Evolutionary conservation across 2,888 invertebrate genomes (phyloP).

Genomic region (Steromphala cineraria): DNA sequence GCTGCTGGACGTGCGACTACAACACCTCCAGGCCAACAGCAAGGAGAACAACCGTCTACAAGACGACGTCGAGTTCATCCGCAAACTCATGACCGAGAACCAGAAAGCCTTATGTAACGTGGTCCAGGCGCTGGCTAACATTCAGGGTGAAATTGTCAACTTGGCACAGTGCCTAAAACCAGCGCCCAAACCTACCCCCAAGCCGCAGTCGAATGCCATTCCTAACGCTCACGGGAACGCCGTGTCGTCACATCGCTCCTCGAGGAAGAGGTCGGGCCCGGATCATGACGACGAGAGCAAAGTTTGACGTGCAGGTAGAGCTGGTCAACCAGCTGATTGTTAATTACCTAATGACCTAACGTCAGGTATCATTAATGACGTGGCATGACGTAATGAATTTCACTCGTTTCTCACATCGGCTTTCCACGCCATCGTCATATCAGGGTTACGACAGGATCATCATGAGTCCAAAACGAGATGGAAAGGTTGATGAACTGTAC

Average conservation of each 20-base stretch:
- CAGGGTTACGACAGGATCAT: too few species aligned
- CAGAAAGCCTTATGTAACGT: slow-evolving; percentile 74
- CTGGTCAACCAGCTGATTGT: too few species aligned
- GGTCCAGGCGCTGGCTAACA: slow-evolving; percentile 72
- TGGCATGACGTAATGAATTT: too few species aligned
- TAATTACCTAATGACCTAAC: too few species aligned
- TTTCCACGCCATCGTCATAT: too few species aligned
- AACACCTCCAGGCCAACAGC: slow-evolving; percentile 73
- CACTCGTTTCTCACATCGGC: too few species aligned
- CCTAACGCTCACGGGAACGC: slow-evolving; percentile 23
- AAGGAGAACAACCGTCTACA: slow-evolving; percentile 72
- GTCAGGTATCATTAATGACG: too few species aligned
- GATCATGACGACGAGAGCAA: slow-evolving; percentile 44
- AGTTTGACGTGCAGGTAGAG: slow-evolving; percentile 28
- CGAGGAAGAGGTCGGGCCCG: slow-evolving; percentile 32
- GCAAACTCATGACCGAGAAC: slow-evolving; percentile 74
- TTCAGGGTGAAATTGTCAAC: slow-evolving; percentile 72
- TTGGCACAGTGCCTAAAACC: slow-evolving; percentile 66
- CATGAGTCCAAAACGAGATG: too few species aligned
- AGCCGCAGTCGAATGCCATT: slow-evolving; percentile 16
- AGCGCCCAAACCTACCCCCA: slow-evolving; percentile 41
- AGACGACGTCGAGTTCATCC: slow-evolving; percentile 74
- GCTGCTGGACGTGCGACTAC: slow-evolving; percentile 73
- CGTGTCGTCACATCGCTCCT: slow-evolving; percentile 13
- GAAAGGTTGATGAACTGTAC: neutral